A percentile compares a stretch with the other conserved stretches of the same genome.
phyloP scores from a whole-genome alignment of 2,888 invertebrate species.

The Lasioglossum lativentre region DNA sequence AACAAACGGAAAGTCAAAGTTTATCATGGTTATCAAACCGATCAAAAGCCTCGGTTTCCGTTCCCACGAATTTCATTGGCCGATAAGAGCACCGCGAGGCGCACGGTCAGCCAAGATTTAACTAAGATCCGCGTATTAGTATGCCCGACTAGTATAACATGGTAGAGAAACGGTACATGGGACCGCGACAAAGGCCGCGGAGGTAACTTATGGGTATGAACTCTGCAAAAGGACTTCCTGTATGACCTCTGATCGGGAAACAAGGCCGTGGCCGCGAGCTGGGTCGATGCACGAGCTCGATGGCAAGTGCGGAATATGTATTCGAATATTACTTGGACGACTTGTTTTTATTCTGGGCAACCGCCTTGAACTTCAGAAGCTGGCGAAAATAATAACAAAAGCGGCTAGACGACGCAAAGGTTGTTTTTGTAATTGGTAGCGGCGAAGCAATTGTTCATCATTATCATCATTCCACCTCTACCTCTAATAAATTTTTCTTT shows the following conservation, averaged over 20 bases:
- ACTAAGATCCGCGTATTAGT: conserved; percentile 60
- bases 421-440: too few relatives aligned
- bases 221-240: conserved; percentile 66
- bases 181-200: conserved; percentile 60
- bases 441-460: too few relatives aligned
- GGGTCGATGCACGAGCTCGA: conserved; percentile 38
- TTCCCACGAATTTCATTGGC: conserved; percentile 56
- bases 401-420: neutral
- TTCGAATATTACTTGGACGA: neutral
- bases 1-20: conserved; percentile 1
- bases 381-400: neutral
- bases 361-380: neutral
- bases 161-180: conserved; percentile 58
- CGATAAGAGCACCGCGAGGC: conserved; percentile 33
- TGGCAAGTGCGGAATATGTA: conserved; percentile 29
- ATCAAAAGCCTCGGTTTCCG: conserved; percentile 20
- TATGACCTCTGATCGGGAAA: conserved; percentile 64
- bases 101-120: conserved; percentile 39
- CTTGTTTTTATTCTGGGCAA: neutral
- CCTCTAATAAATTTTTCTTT: too few relatives aligned
- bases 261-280: conserved; percentile 60
- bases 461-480: too few relatives aligned
- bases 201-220: conserved; percentile 65
- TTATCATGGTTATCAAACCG: neutral
- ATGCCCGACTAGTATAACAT: conserved; percentile 57